Evolutionary conservation across 64 coral and sea anemone genomes (phyloP).

Genomic region (Stichodactyla helianthus): DNA sequence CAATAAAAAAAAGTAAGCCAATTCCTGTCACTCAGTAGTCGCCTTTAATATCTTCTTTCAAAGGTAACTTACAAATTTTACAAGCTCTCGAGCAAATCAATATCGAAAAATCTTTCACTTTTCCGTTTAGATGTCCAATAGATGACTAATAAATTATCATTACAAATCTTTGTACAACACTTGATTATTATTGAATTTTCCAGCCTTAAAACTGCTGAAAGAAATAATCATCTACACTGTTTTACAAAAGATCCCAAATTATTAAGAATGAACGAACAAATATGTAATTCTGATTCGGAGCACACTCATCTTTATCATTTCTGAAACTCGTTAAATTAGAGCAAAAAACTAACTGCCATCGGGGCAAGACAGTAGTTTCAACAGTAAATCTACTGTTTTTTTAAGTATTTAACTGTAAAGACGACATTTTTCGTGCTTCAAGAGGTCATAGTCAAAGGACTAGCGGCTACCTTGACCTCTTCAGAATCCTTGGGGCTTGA

Average conservation of each 20-base stretch:
- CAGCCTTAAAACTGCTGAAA: constrained; percentile 4
- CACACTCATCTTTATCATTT: not conserved
- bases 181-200: constrained; percentile 15
- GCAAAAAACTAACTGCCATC: constrained; percentile 18
- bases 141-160: constrained; percentile 20
- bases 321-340: constrained; percentile 23
- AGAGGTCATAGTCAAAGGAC: constrained; percentile 5
- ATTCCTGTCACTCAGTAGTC: not conserved
- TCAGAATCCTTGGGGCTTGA: constrained; percentile 43
- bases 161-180: constrained; percentile 27
- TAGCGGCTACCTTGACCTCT: constrained; percentile 35
- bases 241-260: constrained; percentile 33
- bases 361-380: constrained; percentile 15
- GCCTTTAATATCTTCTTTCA: not conserved
- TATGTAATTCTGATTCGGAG: not conserved
- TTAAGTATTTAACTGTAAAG: not conserved
- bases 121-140: constrained; percentile 11
- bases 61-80: constrained; percentile 22
- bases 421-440: not conserved
- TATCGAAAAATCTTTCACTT: constrained; percentile 11
- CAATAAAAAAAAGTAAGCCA: not conserved
- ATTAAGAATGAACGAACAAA: constrained; percentile 19
- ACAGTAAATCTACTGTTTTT: constrained; percentile 9
- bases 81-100: constrained; percentile 26
- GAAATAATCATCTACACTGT: constrained; percentile 15